These are phyloP conservation scores for Nymphicus hollandicus DNA, from an alignment of 2,113 vertebrate species.

Conservation along the genomic window DNA sequence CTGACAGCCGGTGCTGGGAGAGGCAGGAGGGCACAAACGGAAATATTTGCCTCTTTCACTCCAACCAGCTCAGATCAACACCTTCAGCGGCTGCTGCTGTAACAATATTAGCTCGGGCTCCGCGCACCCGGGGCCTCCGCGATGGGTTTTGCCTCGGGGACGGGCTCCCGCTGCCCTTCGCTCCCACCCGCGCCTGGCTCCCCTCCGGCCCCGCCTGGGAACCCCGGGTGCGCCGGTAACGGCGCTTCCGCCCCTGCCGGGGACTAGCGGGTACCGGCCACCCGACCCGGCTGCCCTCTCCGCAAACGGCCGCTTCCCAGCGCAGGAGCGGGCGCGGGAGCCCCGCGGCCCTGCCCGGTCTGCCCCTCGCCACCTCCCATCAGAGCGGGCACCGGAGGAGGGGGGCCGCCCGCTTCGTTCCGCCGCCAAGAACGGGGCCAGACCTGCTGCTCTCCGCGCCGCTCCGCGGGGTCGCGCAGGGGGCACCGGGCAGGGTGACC, in stretches of 20 bases:
- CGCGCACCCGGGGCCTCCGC: neutral
- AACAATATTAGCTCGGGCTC: slow-evolving; percentile 1
- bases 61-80: slow-evolving; percentile 68
- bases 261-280: neutral
- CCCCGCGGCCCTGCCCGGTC: neutral
- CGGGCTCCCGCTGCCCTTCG: neutral
- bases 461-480: neutral
- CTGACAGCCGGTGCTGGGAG: slow-evolving; percentile 77
- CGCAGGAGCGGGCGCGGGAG: neutral
- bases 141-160: neutral
- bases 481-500: neutral
- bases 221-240: too few species aligned
- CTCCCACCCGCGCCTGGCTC: neutral
- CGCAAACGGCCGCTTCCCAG: neutral
- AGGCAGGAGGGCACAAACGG: slow-evolving; percentile 72
- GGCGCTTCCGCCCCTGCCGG: neutral
- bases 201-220: neutral
- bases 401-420: neutral
- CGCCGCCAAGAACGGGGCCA: neutral
- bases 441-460: neutral
- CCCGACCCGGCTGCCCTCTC: too few species aligned
- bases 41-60: slow-evolving; percentile 70
- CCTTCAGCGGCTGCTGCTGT: slow-evolving; percentile 51
- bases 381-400: neutral
- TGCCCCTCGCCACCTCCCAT: neutral